Evolutionary conservation across 1,140 invertebrate genomes (phyloP), one percentile per base, ranked within the genome.

Genomic region (Lepidurus apus): DNA sequence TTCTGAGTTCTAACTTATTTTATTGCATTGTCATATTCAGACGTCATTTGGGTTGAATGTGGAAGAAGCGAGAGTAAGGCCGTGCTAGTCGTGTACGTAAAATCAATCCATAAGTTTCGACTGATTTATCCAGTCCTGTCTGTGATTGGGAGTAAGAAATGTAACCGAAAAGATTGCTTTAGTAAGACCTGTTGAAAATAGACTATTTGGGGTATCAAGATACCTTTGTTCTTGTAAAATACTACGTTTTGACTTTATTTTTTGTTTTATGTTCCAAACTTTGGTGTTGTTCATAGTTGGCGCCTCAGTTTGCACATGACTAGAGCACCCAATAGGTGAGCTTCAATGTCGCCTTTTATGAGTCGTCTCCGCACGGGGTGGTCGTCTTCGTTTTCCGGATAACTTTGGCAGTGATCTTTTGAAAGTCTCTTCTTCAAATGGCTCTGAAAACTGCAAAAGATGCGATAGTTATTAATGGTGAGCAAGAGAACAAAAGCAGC

Each of bases 321-420:
- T 13, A 13, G n/a, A 7, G 17, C 7, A n/a, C n/a, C 53, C 53
- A 65, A 65, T 65, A 65, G 53, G 21, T 13, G 53, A n/a, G 53
- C 53, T 21, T 65, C 53, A 65, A 13, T 17, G 53, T 65, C 53
- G 53, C 53, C 53, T 65, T 65, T 7, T 21, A 9, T n/a, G 13
- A 65, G 53, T 65, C 53, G 53, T 65, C 53, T 65, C 53, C 53
- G 13, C 53, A 65, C 53, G 53, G 53, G 53, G 53, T 65, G 21
- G 53, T 65, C 53, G 53, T 65, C n/a, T 65, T 65, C 53, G 53
- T 65, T 65, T 65, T 65, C 53, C 53, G 53, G 53, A 65, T 21
- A 65, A 65, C 53, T 65, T 65, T 65, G 53, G 53, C 53, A 65
- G 53, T 65, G 53, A 65, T 65, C 21, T 65, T 65, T 65, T 65